Percentiles rank a stretch among this genome's conserved stretches.
These are phyloP conservation scores for Parascotia fuliginaria DNA, from an alignment of 2,888 invertebrate species.

Conservation along the genomic window DNA sequence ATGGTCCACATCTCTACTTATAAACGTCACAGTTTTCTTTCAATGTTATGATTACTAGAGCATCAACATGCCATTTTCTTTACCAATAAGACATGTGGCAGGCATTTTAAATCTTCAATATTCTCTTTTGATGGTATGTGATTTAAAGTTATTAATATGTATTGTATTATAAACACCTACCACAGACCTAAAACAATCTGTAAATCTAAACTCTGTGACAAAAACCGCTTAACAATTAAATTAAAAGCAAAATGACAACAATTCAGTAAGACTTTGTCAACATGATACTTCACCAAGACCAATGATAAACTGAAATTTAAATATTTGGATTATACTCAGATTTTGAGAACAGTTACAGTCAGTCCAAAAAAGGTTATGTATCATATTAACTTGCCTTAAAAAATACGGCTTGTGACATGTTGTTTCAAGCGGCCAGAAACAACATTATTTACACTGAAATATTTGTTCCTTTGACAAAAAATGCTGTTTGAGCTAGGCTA, in stretches of 20 bases:
- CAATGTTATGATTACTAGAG: constrained; percentile 29
- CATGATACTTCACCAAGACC: constrained; percentile 40
- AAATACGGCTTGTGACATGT: constrained; percentile 68
- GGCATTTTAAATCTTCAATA: constrained; percentile 14
- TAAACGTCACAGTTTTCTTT: constrained; percentile 67
- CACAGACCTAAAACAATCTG: constrained; percentile 21
- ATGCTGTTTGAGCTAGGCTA: constrained; percentile 75
- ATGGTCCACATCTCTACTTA: constrained; percentile 67
- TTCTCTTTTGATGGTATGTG: constrained; percentile 1
- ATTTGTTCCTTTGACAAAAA: constrained; percentile 46
- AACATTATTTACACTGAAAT: constrained; percentile 63
- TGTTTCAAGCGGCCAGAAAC: constrained; percentile 78
- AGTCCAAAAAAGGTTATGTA: constrained; percentile 43
- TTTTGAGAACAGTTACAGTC: constrained; percentile 27
- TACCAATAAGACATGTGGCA: constrained; percentile 43
- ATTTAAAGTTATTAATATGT: background rate
- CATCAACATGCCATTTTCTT: constrained; percentile 28
- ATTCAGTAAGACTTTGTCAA: constrained; percentile 32
- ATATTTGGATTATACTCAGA: constrained; percentile 41
- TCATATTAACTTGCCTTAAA: constrained; percentile 52
- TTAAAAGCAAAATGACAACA: constrained; percentile 27
- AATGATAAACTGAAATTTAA: constrained; percentile 40
- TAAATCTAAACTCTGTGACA: constrained; percentile 46
- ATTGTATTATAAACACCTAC: constrained; percentile 4
- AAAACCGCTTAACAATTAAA: constrained; percentile 43